Evolutionary conservation across 2,113 vertebrate species (phyloP), one percentile per base, ranked within the genome.

Genomic region (Callopanchax toddi): DNA sequence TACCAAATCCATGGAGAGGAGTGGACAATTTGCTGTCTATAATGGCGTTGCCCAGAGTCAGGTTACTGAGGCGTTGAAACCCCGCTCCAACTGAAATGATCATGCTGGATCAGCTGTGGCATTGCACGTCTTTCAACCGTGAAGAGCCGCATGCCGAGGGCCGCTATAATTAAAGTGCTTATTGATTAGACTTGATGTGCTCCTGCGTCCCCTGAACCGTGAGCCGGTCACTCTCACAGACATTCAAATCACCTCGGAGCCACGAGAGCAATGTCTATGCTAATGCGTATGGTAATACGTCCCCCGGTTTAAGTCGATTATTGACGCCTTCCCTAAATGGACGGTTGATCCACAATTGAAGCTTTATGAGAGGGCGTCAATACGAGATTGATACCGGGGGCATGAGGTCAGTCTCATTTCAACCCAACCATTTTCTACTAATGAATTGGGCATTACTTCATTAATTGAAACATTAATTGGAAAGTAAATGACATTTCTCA

Each of bases 391-490:
- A 87, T 79, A 81, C 67, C 18, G 3, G 79, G 36, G 64, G 55
- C 82, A 68, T 52, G 57, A 60, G 86, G 89, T 89, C 85, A 85
- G 63, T 67, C 82, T 73, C 76, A 86, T 89, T 85, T 86, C 61
- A 72, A 63, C 64, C 50, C 49, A 67, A 45, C 21, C 20, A 39
- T 23, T 71, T 63, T 74, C 51, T 72, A 65, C 62, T 70, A 86
- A 85, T 85, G 78, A 87, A 80, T 86, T 67, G 79, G 42, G 55
- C 78, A 86, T 79, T 74, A 75, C 74, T 59, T 60, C 2, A 53
- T 76, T 88, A 86, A 87, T 81, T 86, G 75, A 80, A 88, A 78
- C 79, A 86, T 86, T 89, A 89, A 87, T 88, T 86, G 62, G 63
- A 84, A 85, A 79, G 63, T 71, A 84, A 85, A 83, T 85, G 78